Conservation (phyloP, 2,797 vertebrate species). For the Phylloscopus collybita region DNA sequence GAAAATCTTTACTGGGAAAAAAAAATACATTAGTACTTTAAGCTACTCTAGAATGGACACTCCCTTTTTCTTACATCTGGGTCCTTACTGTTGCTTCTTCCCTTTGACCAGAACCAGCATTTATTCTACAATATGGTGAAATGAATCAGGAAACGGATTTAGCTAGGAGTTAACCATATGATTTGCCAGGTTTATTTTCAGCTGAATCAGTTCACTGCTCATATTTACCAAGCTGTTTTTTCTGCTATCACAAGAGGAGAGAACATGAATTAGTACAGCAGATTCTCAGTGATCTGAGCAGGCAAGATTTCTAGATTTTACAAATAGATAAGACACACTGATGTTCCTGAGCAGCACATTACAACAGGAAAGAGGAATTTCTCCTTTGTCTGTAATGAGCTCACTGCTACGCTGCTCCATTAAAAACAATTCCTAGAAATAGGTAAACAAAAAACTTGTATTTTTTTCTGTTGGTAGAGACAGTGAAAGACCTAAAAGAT, state of each 20-base stretch:
- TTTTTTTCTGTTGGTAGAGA: background rate
- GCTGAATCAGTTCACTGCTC: background rate
- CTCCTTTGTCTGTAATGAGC: background rate
- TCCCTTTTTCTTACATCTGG: background rate
- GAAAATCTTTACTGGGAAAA: background rate
- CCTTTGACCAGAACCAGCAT: background rate
- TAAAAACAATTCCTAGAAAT: background rate
- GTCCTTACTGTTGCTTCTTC: background rate
- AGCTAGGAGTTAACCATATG: background rate
- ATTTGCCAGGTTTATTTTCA: conserved; percentile 34
- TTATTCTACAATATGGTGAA: background rate
- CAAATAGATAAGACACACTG: background rate
- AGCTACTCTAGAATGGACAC: background rate
- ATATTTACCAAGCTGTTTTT: background rate
- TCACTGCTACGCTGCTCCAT: background rate
- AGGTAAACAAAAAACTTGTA: background rate
- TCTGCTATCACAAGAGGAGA: background rate
- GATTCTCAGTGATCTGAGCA: background rate
- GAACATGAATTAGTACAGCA: background rate
- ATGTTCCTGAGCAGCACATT: background rate
- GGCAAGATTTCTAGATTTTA: background rate
- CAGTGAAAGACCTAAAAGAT: background rate
- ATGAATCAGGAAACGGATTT: background rate
- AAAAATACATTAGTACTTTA: background rate
- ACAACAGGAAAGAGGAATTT: background rate